Conservation (phyloP, 2,888 invertebrate genomes). For the Mantis religiosa region DNA sequence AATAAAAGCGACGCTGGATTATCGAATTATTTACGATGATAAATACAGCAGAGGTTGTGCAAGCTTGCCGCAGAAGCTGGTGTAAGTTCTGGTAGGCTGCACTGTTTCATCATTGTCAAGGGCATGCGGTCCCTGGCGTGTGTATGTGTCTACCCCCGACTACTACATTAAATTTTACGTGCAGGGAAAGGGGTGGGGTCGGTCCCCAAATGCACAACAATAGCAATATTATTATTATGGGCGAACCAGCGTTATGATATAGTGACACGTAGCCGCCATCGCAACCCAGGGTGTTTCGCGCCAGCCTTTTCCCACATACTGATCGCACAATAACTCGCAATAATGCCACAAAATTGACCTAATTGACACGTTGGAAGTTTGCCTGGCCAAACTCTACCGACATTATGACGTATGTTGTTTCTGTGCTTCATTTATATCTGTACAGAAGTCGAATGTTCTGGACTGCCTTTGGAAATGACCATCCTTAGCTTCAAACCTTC, state of each 20-base stretch:
- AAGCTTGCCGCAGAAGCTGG: neutral
- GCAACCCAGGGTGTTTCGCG: neutral
- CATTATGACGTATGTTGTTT: neutral
- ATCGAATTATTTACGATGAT: neutral
- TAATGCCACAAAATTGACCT: constrained; percentile 1
- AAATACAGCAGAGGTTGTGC: neutral
- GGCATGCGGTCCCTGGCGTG: neutral
- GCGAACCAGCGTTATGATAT: neutral
- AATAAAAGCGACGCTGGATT: neutral
- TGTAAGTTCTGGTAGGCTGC: neutral
- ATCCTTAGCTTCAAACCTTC: neutral
- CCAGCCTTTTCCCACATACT: neutral
- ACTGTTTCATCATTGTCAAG: neutral
- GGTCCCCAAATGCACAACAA: neutral
- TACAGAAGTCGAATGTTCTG: neutral
- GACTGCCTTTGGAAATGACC: too few relatives aligned
- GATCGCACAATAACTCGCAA: constrained; percentile 1
- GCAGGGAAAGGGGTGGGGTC: neutral
- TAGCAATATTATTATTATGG: neutral
- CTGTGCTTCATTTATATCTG: neutral
- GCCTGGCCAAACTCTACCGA: neutral
- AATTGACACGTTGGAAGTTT: neutral
- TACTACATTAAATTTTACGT: neutral
- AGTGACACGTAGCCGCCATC: neutral
- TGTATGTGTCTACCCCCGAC: neutral